Evolutionary conservation across 1,140 invertebrate genomes (phyloP), one percentile per base, ranked within the genome.

Genomic region (Halesus radiatus): DNA sequence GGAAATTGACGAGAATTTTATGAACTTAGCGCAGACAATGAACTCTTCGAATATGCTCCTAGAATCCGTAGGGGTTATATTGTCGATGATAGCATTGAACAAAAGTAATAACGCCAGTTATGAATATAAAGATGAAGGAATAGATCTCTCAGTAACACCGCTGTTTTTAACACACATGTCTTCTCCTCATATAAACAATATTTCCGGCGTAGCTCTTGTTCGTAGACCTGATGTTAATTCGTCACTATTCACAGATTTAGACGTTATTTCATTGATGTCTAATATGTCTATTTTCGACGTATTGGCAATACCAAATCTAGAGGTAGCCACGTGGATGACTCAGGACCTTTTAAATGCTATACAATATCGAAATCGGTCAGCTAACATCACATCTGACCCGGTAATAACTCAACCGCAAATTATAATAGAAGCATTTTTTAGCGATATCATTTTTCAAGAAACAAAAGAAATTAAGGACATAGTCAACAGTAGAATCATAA

Each of bases 191-290:
- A 80, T 86, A 37, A 90, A 88, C 53, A 92, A 92, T 83, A 85
- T 92, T 45, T 90, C 90, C 56, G 92, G 92, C n/a, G 84, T 93
- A 56, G 90, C 90, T n/a, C 53, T 92, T 37, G 87, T 88, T 62
- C 76, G 82, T 5, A 79, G 83, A 37, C 84, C 80, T 80, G 84
- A 81, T 20, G 73, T 76, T 15, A 74, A 82, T 29, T 84, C 85
- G 15, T 81, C 84, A 60, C 82, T 84, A 26, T 92, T 92, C 84
- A 85, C 81, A 3, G 85, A 89, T 75, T 87, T 90, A 83, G 80
- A 86, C 62, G 86, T 91, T 60, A 83, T 85, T 70, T 87, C 88
- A 84, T 82, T 91, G 68, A 88, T 86, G 80, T 82, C 85, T 54
- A 90, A 90, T 85, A 87, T 87, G 37, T 87, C 86, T 5, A 80